Evolutionary conservation across 2,113 vertebrate genomes (phyloP).

Genomic region (Chlorodrepanis virens): DNA sequence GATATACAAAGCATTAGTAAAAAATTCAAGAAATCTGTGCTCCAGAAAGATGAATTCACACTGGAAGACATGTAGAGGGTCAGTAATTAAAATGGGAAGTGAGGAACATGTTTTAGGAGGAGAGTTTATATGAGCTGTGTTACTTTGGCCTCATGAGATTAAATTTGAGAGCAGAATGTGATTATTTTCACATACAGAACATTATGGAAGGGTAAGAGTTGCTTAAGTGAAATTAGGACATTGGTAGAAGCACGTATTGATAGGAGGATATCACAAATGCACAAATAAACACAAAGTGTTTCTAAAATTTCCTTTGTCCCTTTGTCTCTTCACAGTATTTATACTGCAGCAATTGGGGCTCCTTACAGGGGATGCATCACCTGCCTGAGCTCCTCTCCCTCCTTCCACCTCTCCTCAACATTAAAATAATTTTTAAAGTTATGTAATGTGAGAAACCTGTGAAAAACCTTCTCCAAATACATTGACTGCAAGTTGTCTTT

Average conservation of each 20-base stretch:
- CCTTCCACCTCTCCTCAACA: not conserved
- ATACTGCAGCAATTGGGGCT: not conserved
- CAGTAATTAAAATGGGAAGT: not conserved
- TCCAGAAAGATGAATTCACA: not conserved
- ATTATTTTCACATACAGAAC: not conserved
- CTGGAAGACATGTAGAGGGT: not conserved
- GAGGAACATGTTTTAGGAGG: not conserved
- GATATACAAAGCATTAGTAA: not conserved
- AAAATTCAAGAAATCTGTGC: not conserved
- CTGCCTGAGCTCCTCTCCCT: not conserved
- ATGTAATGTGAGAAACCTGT: not conserved
- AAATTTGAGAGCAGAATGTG: not conserved
- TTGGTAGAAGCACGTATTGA: not conserved
- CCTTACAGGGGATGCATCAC: not conserved
- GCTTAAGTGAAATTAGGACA: not conserved
- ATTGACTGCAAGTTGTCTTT: not conserved
- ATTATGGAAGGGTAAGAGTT: not conserved
- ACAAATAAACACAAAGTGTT: not conserved
- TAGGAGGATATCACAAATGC: not conserved
- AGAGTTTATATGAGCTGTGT: not conserved
- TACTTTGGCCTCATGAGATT: not conserved
- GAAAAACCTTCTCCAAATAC: accelerated
- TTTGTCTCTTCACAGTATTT: not conserved
- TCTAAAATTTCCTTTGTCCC: not conserved
- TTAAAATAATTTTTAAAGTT: not conserved